phyloP scores from a whole-genome alignment of 2,113 vertebrate genomes.

The Pogona vitticeps region DNA sequence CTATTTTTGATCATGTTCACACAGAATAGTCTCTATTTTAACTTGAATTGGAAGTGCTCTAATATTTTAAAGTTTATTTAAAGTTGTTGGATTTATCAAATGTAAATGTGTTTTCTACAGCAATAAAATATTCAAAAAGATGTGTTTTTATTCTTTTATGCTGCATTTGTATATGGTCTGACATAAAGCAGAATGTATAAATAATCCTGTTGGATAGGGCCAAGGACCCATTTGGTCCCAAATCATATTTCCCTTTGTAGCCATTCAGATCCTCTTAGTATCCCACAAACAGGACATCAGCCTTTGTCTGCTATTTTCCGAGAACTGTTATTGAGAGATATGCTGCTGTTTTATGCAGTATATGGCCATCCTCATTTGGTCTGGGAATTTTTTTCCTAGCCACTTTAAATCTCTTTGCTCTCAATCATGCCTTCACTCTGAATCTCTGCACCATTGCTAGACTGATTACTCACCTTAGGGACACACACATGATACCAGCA shows the following conservation, averaged over 20 bases:
- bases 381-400: too few relatives aligned
- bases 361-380: too few relatives aligned
- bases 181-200: not conserved
- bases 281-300: too few relatives aligned
- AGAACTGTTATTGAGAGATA: too few relatives aligned
- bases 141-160: not conserved
- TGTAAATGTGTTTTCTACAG: constrained; percentile 75
- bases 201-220: not conserved
- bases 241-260: not conserved
- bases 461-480: too few relatives aligned
- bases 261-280: not conserved
- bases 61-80: constrained; percentile 63
- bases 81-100: constrained; percentile 59
- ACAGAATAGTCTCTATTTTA: constrained; percentile 50
- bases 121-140: constrained; percentile 74
- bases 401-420: too few relatives aligned
- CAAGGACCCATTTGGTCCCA: not conserved
- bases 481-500: too few relatives aligned
- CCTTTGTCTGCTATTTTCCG: too few relatives aligned
- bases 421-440: too few relatives aligned
- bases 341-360: too few relatives aligned
- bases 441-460: too few relatives aligned
- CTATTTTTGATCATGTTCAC: constrained; percentile 51
- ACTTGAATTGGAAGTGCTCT: constrained; percentile 42
- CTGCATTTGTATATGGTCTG: not conserved